Evolutionary conservation across 2,113 vertebrate genomes (phyloP).

Genomic region (Pseudois nayaur): DNA sequence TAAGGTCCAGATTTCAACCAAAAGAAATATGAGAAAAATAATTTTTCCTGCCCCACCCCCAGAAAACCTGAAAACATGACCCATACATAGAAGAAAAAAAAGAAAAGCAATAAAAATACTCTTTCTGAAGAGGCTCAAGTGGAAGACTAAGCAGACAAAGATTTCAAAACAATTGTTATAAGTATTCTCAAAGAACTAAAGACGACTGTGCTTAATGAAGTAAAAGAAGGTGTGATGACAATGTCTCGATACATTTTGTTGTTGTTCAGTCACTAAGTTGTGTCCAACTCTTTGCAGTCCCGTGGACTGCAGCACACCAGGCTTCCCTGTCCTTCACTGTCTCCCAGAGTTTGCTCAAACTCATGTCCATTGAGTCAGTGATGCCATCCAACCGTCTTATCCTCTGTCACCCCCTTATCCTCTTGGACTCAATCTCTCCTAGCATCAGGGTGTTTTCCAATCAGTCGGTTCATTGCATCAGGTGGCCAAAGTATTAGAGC

Average conservation of each 20-base stretch:
- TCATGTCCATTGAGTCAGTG: neutral
- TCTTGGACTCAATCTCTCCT: neutral
- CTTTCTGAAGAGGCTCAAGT: neutral
- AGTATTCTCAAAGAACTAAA: conserved; percentile 3
- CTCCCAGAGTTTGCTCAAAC: neutral
- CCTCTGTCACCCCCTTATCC: neutral
- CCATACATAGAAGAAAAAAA: neutral
- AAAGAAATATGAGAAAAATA: neutral
- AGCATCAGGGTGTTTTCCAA: neutral
- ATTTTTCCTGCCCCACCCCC: neutral
- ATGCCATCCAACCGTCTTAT: neutral
- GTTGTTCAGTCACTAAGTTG: neutral
- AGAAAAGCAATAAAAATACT: neutral
- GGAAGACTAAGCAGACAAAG: neutral
- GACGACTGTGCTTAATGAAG: neutral
- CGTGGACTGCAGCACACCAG: neutral
- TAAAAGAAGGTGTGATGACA: neutral
- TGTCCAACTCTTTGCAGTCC: neutral
- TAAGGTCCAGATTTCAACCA: neutral
- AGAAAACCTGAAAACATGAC: neutral
- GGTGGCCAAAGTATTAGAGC: neutral
- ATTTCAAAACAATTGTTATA: neutral
- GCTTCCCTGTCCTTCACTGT: neutral
- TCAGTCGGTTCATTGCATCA: neutral
- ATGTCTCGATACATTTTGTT: neutral